Percentiles rank a stretch among this genome's conserved stretches.
Evolutionary conservation across 1,140 invertebrate genomes (phyloP).

Genomic region (Ladona fulva): DNA sequence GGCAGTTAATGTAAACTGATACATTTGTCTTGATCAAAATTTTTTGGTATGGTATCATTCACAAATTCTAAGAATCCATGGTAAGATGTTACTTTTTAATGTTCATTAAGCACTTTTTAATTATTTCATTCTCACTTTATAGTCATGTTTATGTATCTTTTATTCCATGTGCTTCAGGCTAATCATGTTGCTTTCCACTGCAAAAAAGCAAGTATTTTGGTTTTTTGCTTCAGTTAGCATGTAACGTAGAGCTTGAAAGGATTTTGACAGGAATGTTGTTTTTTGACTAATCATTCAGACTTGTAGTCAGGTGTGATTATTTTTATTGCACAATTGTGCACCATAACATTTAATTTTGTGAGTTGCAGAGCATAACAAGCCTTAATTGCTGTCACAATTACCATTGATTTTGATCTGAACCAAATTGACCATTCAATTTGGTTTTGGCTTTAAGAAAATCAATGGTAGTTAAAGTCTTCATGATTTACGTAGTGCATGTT

Average conservation of each 20-base stretch:
- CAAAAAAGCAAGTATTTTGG: not conserved
- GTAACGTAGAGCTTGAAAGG: no score
- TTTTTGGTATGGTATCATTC: no score
- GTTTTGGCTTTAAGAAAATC: conserved; percentile 18
- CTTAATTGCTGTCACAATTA: conserved; percentile 12
- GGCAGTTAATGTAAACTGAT: no score
- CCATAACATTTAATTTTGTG: conserved; percentile 11
- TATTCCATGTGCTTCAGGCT: conserved; percentile 15
- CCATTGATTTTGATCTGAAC: conserved; percentile 15
- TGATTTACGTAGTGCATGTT: conserved; percentile 23
- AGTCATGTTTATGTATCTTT: conserved; percentile 20
- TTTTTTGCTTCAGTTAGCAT: not conserved
- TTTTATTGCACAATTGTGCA: conserved; percentile 19
- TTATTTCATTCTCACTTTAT: no score
- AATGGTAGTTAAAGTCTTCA: conserved; percentile 21
- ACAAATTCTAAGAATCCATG: no score
- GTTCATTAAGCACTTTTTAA: no score
- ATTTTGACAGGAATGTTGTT: no score
- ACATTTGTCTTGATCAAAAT: no score
- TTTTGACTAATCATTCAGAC: not conserved
- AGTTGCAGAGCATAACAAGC: not conserved
- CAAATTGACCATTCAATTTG: conserved; percentile 18
- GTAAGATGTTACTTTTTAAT: no score
- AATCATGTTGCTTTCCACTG: not conserved
- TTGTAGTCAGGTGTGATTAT: not conserved